These are phyloP conservation scores for Andrena flavipes DNA, from an alignment of 2,888 invertebrate species.

Conservation along the genomic window DNA sequence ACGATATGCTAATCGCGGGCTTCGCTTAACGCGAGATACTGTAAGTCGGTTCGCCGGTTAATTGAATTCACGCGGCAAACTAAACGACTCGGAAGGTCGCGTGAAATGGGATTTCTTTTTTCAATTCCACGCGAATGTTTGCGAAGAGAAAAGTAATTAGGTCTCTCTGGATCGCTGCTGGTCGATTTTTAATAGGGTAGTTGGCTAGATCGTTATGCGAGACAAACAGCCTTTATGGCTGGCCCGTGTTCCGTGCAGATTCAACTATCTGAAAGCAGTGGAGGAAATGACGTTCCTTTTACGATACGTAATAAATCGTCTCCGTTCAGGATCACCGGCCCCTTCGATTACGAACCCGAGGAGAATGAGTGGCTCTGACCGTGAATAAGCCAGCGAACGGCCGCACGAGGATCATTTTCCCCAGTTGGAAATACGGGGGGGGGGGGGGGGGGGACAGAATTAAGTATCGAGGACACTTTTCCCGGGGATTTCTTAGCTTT, in stretches of 20 bases:
- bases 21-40: constrained; percentile 22
- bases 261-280: constrained; percentile 6
- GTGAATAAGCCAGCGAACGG: constrained; percentile 45
- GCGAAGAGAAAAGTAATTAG: background rate
- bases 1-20: constrained; percentile 33
- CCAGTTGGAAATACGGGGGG: constrained; percentile 23
- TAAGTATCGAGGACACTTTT: constrained; percentile 34
- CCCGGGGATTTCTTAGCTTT: constrained; percentile 9
- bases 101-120: background rate
- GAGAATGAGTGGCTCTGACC: constrained; percentile 25
- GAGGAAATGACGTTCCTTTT: constrained; percentile 42
- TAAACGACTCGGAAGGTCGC: background rate
- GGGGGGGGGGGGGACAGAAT: too few relatives aligned
- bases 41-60: constrained; percentile 19
- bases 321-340: constrained; percentile 17
- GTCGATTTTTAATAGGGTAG: background rate
- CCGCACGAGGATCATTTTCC: constrained; percentile 45
- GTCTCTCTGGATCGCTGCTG: background rate
- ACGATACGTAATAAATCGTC: constrained; percentile 49
- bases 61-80: background rate
- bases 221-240: constrained; percentile 28
- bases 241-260: constrained; percentile 14
- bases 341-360: constrained; percentile 18
- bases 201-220: constrained; percentile 6
- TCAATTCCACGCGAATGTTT: background rate